These are phyloP conservation scores for Brachionus rubens DNA, from an alignment of 1,140 invertebrate genomes.

Conservation along the genomic window DNA sequence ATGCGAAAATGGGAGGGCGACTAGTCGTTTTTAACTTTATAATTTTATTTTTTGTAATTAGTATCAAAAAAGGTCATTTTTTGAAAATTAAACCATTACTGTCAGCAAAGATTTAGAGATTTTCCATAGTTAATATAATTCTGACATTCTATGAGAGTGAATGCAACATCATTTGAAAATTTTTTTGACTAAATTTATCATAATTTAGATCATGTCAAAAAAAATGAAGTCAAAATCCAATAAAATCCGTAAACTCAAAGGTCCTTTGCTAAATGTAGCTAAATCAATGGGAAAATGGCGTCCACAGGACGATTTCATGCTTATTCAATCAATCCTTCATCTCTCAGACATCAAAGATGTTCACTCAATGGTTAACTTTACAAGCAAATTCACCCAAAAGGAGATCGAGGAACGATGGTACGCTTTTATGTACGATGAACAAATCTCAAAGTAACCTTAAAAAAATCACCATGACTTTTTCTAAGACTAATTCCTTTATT, in stretches of 20 bases:
- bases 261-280: constrained; percentile 16
- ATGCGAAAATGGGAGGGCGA: too few species aligned
- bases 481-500: neutral
- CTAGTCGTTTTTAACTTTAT: too few species aligned
- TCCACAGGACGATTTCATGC: constrained; percentile 86
- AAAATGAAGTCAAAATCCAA: neutral
- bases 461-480: neutral
- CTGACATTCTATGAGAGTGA: too few species aligned
- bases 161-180: too few species aligned
- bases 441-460: constrained; percentile 61
- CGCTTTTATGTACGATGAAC: constrained; percentile 84
- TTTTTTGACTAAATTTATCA: too few species aligned
- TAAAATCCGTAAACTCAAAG: constrained; percentile 5
- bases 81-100: too few species aligned
- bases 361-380: constrained; percentile 88
- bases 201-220: too few species aligned
- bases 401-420: constrained; percentile 95
- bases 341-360: constrained; percentile 81
- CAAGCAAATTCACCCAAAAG: constrained; percentile 84
- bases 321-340: constrained; percentile 83
- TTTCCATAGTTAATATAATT: too few species aligned
- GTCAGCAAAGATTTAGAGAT: too few species aligned
- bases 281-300: constrained; percentile 80
- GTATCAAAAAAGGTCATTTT: too few species aligned
- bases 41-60: too few species aligned